Percentiles rank a stretch among this genome's conserved stretches.
phyloP scores from a whole-genome alignment of 64 coral and sea anemone species.

The Acropora tenuis region DNA sequence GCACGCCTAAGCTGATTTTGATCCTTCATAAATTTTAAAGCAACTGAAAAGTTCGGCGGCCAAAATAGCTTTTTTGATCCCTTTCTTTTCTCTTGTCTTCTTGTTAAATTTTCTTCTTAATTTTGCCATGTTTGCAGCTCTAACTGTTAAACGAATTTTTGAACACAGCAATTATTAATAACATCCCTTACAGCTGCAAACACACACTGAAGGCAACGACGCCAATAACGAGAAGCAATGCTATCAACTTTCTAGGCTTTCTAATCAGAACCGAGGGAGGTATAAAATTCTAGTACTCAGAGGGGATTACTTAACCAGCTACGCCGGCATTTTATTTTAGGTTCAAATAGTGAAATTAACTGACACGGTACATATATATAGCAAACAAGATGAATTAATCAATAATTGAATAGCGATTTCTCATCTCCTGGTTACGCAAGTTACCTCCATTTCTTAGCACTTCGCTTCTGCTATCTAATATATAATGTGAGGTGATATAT shows the following conservation, averaged over 20 bases:
- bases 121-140: conserved; percentile 8
- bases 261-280: background rate
- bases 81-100: background rate
- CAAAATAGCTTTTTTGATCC: background rate
- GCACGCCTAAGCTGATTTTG: too few species aligned
- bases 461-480: background rate
- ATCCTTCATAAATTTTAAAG: too few species aligned
- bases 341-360: background rate
- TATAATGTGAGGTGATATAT: too few species aligned
- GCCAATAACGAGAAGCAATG: conserved; percentile 4
- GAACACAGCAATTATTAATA: background rate
- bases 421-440: background rate
- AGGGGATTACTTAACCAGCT: background rate
- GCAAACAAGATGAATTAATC: background rate
- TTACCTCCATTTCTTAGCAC: background rate
- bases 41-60: too few species aligned
- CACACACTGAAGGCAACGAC: background rate
- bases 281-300: background rate
- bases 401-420: background rate
- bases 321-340: background rate
- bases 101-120: background rate
- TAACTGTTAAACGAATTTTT: conserved; percentile 3
- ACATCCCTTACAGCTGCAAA: background rate
- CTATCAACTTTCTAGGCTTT: background rate
- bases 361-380: background rate